Evolutionary conservation across 1,140 invertebrate species (phyloP), one percentile per base, ranked within the genome.

Genomic region (Eumaeus atala): DNA sequence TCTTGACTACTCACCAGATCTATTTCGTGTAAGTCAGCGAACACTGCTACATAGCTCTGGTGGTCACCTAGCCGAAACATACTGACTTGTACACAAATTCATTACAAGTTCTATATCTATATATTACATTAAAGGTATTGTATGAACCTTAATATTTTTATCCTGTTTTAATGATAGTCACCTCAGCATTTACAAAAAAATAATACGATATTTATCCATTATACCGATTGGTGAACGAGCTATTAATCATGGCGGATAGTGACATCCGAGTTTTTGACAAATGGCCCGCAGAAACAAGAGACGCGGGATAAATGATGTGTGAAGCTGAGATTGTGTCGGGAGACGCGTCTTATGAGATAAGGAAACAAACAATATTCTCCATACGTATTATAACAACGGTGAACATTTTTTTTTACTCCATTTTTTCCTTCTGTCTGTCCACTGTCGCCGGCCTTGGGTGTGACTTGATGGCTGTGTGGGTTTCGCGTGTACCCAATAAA

Each of bases 171-270:
- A 14, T 21, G 16, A 65, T 61, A 50, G 64, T 66, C 68, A 73
- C 69, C 62, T 51, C 38, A 54, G 33, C 59, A 44, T 35, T 57
- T 42, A 51, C 65, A 64, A 73, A 83, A 79, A 76, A 77, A 74
- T 72, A 70, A 68, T 74, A 77, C 74, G 80, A 83, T 80, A 83
- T 80, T 83, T 82, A 82, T 80, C 79, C 79, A 83, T 83, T 83
- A 83, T 68, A 78, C 67, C 69, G 71, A 83, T 83, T 80, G 72
- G 66, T 67, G 68, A 56, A 54, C 48, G 59, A 48, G 63, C 62
- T 64, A 80, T 80, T 78, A 80, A 83, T 83, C 79, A 80, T 65
- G 34, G 54, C 52, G 64, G 67, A 62, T 59, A 70, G 62, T 72
- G 77, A 78, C 76, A 79, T 77, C 72, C 68, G 73, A 72, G 78